phyloP scores from a whole-genome alignment of 2,113 vertebrate genomes.

The Stigmatopora nigra region DNA sequence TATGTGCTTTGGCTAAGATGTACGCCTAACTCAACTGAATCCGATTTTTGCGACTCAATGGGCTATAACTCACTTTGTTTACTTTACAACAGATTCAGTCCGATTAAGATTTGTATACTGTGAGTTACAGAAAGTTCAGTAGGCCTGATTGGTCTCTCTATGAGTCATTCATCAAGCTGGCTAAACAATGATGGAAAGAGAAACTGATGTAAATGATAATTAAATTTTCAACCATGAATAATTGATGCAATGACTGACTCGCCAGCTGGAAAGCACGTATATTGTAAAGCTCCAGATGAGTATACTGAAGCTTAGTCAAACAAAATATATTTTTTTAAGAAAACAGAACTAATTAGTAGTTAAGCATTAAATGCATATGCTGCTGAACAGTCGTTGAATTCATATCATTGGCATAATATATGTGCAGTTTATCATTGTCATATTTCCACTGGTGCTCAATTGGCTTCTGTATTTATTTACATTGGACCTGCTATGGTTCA shows the following conservation, averaged over 20 bases:
- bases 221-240: conserved; percentile 39
- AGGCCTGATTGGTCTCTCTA: not conserved
- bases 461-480: conserved; percentile 45
- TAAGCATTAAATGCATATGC: not conserved
- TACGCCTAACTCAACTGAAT: not conserved
- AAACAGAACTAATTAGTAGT: not conserved
- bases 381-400: not conserved
- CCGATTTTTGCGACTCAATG: not conserved
- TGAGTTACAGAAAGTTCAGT: not conserved
- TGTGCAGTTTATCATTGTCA: not conserved
- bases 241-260: conserved; percentile 44
- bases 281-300: not conserved
- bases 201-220: conserved; percentile 35
- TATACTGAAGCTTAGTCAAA: conserved; percentile 4
- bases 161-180: conserved; percentile 2
- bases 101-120: not conserved
- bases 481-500: conserved; percentile 13
- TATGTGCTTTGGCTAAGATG: not conserved
- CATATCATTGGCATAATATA: not conserved
- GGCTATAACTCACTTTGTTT: not conserved
- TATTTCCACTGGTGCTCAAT: not conserved
- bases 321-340: not conserved
- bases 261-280: conserved; percentile 29
- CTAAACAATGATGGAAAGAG: conserved; percentile 44
- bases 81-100: not conserved